These are phyloP conservation scores for Campopleginae sp. DNA, from an alignment of 2,888 invertebrate genomes.

Conservation along the genomic window DNA sequence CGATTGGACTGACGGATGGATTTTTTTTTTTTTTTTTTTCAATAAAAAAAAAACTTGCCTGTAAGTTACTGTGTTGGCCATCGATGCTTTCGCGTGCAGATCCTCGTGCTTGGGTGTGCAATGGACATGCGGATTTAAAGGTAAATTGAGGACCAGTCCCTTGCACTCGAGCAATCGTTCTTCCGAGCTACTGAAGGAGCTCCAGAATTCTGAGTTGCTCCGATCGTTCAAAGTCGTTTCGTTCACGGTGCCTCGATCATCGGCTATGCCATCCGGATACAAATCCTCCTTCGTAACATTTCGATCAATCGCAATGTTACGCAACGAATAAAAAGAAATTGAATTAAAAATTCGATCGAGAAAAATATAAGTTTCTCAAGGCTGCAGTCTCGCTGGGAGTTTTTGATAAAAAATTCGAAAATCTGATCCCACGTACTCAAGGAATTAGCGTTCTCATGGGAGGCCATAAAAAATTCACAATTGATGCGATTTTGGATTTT, in stretches of 20 bases:
- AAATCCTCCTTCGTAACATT: conserved; percentile 75
- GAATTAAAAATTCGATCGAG: neutral
- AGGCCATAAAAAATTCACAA: too few species aligned
- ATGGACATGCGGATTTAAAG: conserved; percentile 87
- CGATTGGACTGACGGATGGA: neutral
- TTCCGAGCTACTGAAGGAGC: conserved; percentile 92
- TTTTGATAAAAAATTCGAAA: too few species aligned
- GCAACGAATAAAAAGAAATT: neutral
- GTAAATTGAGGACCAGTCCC: conserved; percentile 90
- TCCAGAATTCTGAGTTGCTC: conserved; percentile 92
- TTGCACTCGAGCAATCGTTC: conserved; percentile 90
- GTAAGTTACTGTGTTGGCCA: conserved; percentile 88
- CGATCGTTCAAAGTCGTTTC: conserved; percentile 89
- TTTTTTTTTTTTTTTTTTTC: neutral
- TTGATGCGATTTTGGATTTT: too few species aligned
- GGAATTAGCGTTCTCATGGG: too few species aligned
- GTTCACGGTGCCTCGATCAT: conserved; percentile 87
- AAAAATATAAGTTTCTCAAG: neutral
- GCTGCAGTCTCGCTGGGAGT: too few species aligned
- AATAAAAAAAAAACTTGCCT: conserved; percentile 83
- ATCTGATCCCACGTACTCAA: too few species aligned
- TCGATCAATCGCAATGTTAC: neutral
- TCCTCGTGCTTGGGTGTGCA: conserved; percentile 85
- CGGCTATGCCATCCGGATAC: conserved; percentile 88
- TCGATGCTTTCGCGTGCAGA: conserved; percentile 85